These are phyloP conservation scores for Sminthopsis crassicaudata DNA, from an alignment of 2,113 vertebrate genomes.

Conservation along the genomic window DNA sequence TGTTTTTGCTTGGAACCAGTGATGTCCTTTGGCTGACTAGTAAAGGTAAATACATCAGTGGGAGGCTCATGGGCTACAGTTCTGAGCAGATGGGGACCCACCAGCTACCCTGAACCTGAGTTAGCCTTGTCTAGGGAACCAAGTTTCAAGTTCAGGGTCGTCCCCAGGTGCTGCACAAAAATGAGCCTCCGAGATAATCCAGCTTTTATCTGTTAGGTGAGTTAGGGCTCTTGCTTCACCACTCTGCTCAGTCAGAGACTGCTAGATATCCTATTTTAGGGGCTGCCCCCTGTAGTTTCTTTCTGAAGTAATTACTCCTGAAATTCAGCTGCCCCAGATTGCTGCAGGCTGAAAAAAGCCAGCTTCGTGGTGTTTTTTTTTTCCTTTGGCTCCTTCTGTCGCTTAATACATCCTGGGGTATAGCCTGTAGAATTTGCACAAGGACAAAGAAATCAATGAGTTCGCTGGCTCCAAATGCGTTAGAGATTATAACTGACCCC, in stretches of 20 bases:
- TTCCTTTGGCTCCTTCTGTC: neutral
- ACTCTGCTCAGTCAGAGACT: neutral
- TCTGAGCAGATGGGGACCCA: neutral
- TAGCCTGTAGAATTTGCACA: neutral
- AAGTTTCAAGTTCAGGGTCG: neutral
- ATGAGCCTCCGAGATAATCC: neutral
- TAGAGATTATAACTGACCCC: neutral
- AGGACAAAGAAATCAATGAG: constrained; percentile 6
- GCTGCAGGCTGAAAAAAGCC: neutral
- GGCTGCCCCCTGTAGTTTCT: neutral
- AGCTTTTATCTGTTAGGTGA: neutral
- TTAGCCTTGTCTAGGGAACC: neutral
- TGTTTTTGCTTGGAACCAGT: neutral
- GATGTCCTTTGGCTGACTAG: neutral
- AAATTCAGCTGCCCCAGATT: neutral
- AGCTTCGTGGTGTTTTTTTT: neutral
- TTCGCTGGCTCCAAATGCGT: neutral
- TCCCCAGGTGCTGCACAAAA: neutral
- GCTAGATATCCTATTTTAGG: neutral
- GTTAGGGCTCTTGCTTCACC: neutral
- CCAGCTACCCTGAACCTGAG: neutral
- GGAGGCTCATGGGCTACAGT: neutral
- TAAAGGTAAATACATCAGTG: neutral
- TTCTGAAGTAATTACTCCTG: neutral
- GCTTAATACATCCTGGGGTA: neutral